Conservation (phyloP, 2,888 invertebrate species). For the Hirtodrosophila cameraria region DNA sequence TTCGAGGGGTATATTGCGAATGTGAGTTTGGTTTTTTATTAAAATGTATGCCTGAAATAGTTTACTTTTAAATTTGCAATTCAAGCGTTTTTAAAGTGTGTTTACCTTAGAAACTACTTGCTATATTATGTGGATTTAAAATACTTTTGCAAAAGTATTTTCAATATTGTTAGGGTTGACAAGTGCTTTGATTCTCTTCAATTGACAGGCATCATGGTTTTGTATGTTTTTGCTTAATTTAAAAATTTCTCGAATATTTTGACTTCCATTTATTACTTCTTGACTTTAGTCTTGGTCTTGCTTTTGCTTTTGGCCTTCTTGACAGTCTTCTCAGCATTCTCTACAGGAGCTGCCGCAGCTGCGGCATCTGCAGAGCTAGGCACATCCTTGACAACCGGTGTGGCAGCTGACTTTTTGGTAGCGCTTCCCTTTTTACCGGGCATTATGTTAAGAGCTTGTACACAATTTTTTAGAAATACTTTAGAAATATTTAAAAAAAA, state of each 20-base stretch:
- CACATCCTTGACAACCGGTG: not conserved
- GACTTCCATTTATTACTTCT: constrained; percentile 12
- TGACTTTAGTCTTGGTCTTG: constrained; percentile 38
- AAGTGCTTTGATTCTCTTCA: too few species aligned
- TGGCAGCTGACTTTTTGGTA: constrained; percentile 8
- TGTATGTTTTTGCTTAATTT: not conserved
- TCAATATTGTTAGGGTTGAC: too few species aligned
- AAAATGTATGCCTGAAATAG: too few species aligned
- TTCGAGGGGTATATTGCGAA: too few species aligned
- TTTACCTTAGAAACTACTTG: too few species aligned
- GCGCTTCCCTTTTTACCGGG: constrained; percentile 43
- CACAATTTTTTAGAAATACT: not conserved
- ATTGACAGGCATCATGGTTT: too few species aligned
- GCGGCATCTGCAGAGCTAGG: not conserved
- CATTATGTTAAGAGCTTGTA: constrained; percentile 19
- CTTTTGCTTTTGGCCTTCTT: constrained; percentile 37
- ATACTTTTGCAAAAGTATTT: too few species aligned
- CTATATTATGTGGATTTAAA: too few species aligned
- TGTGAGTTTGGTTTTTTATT: too few species aligned
- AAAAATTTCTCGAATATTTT: too few species aligned
- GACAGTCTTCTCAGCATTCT: not conserved
- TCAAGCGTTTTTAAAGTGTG: too few species aligned
- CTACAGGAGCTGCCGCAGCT: not conserved
- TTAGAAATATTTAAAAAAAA: constrained; percentile 14
- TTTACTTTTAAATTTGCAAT: too few species aligned